phyloP scores from a whole-genome alignment of 2,797 vertebrate species.

The Enteromius argenteus region DNA sequence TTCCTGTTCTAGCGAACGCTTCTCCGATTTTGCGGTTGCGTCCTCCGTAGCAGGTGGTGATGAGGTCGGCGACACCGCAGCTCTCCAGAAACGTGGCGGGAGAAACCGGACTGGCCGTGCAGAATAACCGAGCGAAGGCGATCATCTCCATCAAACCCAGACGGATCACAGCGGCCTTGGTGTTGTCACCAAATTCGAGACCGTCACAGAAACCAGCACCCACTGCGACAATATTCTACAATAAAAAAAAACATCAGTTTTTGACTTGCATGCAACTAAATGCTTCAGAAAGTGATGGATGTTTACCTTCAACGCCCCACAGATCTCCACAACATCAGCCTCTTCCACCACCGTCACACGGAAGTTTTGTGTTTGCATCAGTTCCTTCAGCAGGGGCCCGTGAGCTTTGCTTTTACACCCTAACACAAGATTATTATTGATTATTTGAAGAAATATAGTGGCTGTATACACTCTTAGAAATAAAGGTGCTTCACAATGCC shows the following conservation, averaged over 20 bases:
- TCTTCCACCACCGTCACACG: constrained; percentile 93
- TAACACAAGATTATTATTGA: constrained; percentile 57
- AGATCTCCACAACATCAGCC: constrained; percentile 95
- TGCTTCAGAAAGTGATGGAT: background rate
- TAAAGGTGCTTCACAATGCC: too few relatives aligned
- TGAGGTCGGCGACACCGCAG: constrained; percentile 94
- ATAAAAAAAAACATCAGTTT: background rate
- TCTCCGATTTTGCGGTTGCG: constrained; percentile 94
- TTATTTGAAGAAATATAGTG: background rate
- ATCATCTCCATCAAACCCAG: constrained; percentile 99
- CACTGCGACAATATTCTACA: constrained; percentile 93
- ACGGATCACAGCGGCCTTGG: constrained; percentile 95
- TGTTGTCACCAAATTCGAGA: constrained; percentile 94
- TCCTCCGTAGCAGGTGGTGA: constrained; percentile 96
- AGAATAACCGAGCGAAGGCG: constrained; percentile 89
- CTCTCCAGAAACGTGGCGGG: constrained; percentile 93
- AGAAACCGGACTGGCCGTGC: constrained; percentile 81
- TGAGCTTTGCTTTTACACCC: constrained; percentile 85
- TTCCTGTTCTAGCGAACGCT: constrained; percentile 90
- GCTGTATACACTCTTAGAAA: background rate
- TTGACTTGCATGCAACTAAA: background rate
- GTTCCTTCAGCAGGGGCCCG: constrained; percentile 86
- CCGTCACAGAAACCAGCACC: constrained; percentile 97
- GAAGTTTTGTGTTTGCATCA: constrained; percentile 95
- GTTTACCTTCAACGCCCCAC: constrained; percentile 94